phyloP scores from a whole-genome alignment of 2,797 vertebrate genomes.

The Ciconia nigra region DNA sequence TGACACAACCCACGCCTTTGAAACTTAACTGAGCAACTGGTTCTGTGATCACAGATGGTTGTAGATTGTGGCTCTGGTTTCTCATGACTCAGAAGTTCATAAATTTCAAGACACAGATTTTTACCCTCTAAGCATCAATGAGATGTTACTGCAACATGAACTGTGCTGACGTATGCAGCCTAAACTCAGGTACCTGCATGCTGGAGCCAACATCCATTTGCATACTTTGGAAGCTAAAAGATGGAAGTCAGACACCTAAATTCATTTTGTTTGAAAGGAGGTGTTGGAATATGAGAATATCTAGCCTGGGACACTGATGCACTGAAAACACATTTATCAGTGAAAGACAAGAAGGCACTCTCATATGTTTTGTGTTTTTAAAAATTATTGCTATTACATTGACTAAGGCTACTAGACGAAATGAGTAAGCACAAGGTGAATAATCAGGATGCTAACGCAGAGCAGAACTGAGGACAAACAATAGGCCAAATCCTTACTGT shows the following conservation, averaged over 20 bases:
- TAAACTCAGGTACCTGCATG: background rate
- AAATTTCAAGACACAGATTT: background rate
- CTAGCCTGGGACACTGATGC: background rate
- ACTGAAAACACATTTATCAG: background rate
- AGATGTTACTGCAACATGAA: background rate
- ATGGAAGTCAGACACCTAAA: background rate
- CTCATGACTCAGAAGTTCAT: background rate
- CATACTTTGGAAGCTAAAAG: background rate
- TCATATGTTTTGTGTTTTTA: background rate
- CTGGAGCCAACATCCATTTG: background rate
- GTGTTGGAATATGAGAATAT: background rate
- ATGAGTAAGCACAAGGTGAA: background rate
- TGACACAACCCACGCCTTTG: constrained; percentile 21
- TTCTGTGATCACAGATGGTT: constrained; percentile 39
- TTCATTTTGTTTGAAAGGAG: background rate
- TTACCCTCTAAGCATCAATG: background rate
- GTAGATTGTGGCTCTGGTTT: background rate
- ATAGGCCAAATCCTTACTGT: background rate
- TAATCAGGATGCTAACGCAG: background rate
- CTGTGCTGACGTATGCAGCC: background rate
- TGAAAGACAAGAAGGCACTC: background rate
- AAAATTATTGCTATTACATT: background rate
- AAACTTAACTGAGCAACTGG: constrained; percentile 41
- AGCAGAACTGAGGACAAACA: background rate
- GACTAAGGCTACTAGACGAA: background rate